phyloP scores from a whole-genome alignment of 2,797 vertebrate genomes.

The Sphaeramia orbicularis region DNA sequence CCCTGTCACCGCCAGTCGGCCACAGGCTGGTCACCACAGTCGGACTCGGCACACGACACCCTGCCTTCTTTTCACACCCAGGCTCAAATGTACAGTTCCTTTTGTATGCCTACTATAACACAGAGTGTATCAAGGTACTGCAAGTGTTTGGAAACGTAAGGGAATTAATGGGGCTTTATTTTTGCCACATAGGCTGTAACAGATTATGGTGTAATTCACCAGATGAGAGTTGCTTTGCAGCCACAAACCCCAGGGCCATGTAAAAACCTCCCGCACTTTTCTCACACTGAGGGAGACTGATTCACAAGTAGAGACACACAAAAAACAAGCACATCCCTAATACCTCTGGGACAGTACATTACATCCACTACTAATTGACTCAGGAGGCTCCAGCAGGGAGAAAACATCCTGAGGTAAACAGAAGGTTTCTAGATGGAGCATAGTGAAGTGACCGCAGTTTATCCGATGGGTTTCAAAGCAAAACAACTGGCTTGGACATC shows the following conservation, averaged over 20 bases:
- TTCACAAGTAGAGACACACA: constrained; percentile 35
- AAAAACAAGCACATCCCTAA: constrained; percentile 23
- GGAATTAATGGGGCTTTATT: constrained; percentile 56
- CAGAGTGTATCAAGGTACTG: not conserved
- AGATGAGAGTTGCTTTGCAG: constrained; percentile 71
- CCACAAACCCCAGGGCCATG: constrained; percentile 69
- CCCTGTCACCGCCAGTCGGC: constrained; percentile 71
- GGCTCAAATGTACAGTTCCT: constrained; percentile 1
- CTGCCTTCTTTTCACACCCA: constrained; percentile 55
- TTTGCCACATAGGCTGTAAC: constrained; percentile 65
- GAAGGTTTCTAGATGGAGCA: constrained; percentile 48
- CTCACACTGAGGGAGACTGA: constrained; percentile 63
- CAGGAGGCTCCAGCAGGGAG: constrained; percentile 62
- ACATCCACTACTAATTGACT: constrained; percentile 71
- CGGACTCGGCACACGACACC: constrained; percentile 71
- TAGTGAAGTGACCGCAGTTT: constrained; percentile 48
- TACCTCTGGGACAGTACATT: constrained; percentile 59
- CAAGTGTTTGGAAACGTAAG: constrained; percentile 50
- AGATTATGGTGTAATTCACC: constrained; percentile 72
- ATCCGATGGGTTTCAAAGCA: constrained; percentile 33
- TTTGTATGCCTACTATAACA: not conserved
- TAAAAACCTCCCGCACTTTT: constrained; percentile 65
- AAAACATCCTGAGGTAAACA: constrained; percentile 76
- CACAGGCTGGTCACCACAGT: constrained; percentile 75
- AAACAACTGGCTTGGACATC: constrained; percentile 45